Evolutionary conservation across 2,113 vertebrate genomes (phyloP).

Genomic region (Podarcis raffonei): DNA sequence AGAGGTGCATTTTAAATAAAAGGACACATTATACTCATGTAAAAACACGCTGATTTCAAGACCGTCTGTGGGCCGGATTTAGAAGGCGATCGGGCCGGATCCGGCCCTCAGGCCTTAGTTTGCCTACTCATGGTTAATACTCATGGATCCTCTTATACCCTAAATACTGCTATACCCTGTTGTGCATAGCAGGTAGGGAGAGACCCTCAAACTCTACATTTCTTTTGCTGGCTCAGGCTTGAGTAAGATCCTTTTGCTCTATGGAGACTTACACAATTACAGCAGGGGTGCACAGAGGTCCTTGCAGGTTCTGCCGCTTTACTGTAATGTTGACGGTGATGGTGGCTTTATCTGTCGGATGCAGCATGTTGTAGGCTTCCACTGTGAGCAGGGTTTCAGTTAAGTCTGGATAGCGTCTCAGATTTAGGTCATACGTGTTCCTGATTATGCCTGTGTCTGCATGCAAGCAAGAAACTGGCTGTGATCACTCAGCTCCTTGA

Average conservation of each 20-base stretch:
- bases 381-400: constrained; percentile 37
- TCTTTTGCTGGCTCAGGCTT: neutral
- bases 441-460: constrained; percentile 68
- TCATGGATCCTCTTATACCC: neutral
- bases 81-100: too few relatives aligned
- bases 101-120: too few relatives aligned
- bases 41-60: too few relatives aligned
- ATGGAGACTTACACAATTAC: constrained; percentile 59
- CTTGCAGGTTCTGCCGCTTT: constrained; percentile 24
- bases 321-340: constrained; percentile 59
- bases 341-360: neutral
- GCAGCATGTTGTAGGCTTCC: constrained; percentile 62
- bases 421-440: constrained; percentile 58
- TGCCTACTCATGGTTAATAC: neutral
- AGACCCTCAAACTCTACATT: neutral
- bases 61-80: too few relatives aligned
- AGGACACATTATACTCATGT: too few relatives aligned
- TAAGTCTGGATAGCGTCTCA: neutral
- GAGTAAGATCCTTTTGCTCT: neutral
- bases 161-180: neutral
- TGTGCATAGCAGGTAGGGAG: neutral
- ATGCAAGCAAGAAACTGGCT: neutral
- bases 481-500: neutral
- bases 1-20: too few relatives aligned
- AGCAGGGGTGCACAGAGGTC: constrained; percentile 67